Evolutionary conservation across 2,113 vertebrate genomes (phyloP), one percentile per base, ranked within the genome.

Genomic region (Pseudonaja textilis): DNA sequence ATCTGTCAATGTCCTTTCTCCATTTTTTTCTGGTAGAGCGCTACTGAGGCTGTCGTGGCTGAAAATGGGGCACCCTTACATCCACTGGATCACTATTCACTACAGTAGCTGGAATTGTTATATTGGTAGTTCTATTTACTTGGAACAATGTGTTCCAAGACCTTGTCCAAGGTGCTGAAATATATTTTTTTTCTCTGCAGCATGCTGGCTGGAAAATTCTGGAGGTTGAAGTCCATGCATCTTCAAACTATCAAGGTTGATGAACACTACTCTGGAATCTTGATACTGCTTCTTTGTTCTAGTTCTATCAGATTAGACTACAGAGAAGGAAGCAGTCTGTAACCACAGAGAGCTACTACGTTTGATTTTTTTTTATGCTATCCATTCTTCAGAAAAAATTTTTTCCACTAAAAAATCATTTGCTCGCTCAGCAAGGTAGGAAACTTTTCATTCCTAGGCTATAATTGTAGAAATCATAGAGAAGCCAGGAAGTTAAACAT

Each of bases 401-500:
- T 42, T 0, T 4, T 50, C 91, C n/a, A 56, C 85, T 50, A 81
- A 8, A 23, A 91, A 88, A 91, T 52, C 74, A 94, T 69, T 94
- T 95, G 39, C 85, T 95, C 50, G 89, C 9, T 74, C n/a, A 93
- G 93, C 93, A 92, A 92, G 91, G 87, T 42, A 93, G 89, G 87
- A 93, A 86, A 87, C 55, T 50, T 93, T 89, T 61, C 8, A 50
- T 45, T 92, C 95, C 89, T 91, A 91, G 86, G 88, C 57, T 91
- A 50, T 5, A 93, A n/a, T 88, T 92, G 55, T 42, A 93, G 61
- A 91, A 95, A 92, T 93, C 93, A 89, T 55, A 86, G 87, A 95
- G 92, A 96, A 96, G 16, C 55, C 26, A 92, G 2, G 91, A 91
- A 91, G 29, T 88, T 59, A 96, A 96, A 95, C 2, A 20, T 93